Conservation (phyloP, 2,888 invertebrate species). For the Hypercompe scribonia region DNA sequence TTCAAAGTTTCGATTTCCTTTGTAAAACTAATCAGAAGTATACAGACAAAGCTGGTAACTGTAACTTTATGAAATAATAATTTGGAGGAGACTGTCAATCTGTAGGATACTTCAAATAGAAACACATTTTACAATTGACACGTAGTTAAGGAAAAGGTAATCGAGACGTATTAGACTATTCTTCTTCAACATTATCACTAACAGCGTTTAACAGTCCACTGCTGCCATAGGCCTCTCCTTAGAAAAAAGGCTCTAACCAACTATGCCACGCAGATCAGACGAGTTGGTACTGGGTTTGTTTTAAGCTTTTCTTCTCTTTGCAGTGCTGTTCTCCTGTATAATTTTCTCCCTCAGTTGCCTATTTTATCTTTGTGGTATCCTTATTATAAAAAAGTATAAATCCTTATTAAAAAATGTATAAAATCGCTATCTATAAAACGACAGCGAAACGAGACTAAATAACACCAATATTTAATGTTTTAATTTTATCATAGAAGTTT, state of each 20-base stretch:
- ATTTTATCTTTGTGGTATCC: too few relatives aligned
- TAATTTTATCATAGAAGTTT: background rate
- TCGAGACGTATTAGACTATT: slow-evolving; percentile 73
- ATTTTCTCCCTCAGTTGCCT: too few relatives aligned
- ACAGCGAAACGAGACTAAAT: slow-evolving; percentile 27
- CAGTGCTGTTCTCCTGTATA: too few relatives aligned
- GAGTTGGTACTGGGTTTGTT: too few relatives aligned
- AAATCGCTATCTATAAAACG: slow-evolving; percentile 34
- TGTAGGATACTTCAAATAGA: slow-evolving; percentile 35
- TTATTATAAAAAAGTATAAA: too few relatives aligned
- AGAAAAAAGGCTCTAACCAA: too few relatives aligned
- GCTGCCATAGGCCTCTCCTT: too few relatives aligned
- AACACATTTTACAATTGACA: slow-evolving; percentile 71
- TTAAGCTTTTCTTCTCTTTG: too few relatives aligned
- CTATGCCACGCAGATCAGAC: too few relatives aligned
- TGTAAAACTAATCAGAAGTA: background rate
- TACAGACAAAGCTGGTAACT: slow-evolving; percentile 17
- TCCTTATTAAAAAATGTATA: slow-evolving; percentile 60
- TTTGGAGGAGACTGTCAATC: slow-evolving; percentile 22
- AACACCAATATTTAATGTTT: background rate
- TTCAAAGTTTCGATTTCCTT: background rate
- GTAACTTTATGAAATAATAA: slow-evolving; percentile 22
- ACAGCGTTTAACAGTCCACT: too few relatives aligned
- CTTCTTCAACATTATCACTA: too few relatives aligned
- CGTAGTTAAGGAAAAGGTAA: slow-evolving; percentile 67